These are phyloP conservation scores for Eclectus roratus DNA, from an alignment of 2,113 vertebrate species.

Conservation along the genomic window DNA sequence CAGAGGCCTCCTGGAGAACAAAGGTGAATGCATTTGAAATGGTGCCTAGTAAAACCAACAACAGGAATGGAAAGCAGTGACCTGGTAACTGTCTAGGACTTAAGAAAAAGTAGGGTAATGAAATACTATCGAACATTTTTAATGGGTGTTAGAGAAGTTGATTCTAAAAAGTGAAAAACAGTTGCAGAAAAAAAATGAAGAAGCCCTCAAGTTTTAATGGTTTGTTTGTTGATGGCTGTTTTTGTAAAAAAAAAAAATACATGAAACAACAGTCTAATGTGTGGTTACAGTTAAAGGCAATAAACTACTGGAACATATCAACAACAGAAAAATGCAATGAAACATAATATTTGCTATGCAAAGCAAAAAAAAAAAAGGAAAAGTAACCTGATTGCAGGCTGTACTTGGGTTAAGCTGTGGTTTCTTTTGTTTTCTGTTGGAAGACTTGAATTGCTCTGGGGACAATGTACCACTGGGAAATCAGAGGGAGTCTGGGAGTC, in stretches of 20 bases:
- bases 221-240: neutral
- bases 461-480: neutral
- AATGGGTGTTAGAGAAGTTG: neutral
- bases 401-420: neutral
- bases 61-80: neutral
- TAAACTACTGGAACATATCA: neutral
- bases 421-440: neutral
- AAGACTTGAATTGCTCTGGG: neutral
- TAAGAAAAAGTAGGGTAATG: neutral
- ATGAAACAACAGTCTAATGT: neutral
- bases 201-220: neutral
- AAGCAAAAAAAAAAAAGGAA: neutral
- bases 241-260: neutral
- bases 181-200: neutral
- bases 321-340: neutral
- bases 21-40: neutral
- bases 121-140: neutral
- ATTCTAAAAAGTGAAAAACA: neutral
- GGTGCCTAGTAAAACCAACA: neutral
- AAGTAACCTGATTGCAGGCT: neutral
- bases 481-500: neutral
- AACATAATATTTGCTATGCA: neutral
- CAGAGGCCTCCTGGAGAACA: neutral
- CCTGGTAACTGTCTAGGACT: neutral
- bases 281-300: neutral